A percentile compares a stretch with the other conserved stretches of the same genome.
phyloP scores from a whole-genome alignment of 2,797 vertebrate species.

The Ispidina lecontei region DNA sequence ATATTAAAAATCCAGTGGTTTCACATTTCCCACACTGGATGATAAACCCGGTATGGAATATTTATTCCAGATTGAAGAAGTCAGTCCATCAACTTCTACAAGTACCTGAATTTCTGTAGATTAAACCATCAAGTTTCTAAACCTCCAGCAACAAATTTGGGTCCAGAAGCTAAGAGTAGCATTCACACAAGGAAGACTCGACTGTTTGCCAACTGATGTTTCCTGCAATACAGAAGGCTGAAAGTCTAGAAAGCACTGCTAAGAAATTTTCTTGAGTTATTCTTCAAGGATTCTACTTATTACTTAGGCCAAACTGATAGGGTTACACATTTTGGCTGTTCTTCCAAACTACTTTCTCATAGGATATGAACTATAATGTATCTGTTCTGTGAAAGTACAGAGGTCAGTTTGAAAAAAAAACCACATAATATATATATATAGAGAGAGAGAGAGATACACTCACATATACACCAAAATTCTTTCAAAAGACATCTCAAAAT shows the following conservation, averaged over 20 bases:
- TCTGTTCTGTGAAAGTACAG: not conserved
- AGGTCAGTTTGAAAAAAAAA: not conserved
- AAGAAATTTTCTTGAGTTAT: not conserved
- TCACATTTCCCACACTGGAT: conserved; percentile 50
- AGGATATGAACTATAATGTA: not conserved
- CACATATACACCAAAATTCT: not conserved
- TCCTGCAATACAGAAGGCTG: conserved; percentile 53
- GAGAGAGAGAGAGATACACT: not conserved
- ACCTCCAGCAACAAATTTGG: conserved; percentile 64
- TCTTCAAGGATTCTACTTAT: not conserved
- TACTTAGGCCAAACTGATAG: not conserved
- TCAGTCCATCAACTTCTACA: conserved; percentile 70
- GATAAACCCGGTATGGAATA: conserved; percentile 48
- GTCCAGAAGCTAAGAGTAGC: conserved; percentile 42
- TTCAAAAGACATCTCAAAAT: conserved; percentile 15
- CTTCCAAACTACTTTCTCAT: not conserved
- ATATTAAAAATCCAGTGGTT: conserved; percentile 49
- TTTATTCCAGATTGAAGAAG: conserved; percentile 62
- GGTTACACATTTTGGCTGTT: not conserved
- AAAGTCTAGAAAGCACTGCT: conserved; percentile 47
- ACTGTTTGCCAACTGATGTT: not conserved
- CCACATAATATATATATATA: not conserved
- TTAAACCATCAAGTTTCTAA: conserved; percentile 75
- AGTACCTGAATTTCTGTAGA: conserved; percentile 73
- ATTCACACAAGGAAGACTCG: conserved; percentile 26